Percentiles rank a stretch among this genome's conserved stretches.
phyloP scores from a whole-genome alignment of 2,797 vertebrate genomes.

The Enteromius paludinosus region DNA sequence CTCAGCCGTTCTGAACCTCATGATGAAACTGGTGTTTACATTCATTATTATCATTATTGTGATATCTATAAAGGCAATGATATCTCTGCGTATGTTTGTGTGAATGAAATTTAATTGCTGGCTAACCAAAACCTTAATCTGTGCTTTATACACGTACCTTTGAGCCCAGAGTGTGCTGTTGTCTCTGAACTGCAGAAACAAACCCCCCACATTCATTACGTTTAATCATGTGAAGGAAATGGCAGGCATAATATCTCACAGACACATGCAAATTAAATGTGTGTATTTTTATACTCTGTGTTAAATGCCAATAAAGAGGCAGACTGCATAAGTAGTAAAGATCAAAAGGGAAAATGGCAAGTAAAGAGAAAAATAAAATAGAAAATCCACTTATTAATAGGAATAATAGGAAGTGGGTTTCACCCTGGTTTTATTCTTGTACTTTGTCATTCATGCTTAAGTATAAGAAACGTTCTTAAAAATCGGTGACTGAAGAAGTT shows the following conservation, averaged over 20 bases:
- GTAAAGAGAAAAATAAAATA: neutral
- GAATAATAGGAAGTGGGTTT: neutral
- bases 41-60: slow-evolving; percentile 11
- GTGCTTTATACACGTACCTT: neutral
- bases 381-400: neutral
- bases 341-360: neutral
- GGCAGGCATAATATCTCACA: slow-evolving; percentile 2
- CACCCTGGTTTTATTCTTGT: too few relatives aligned
- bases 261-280: neutral
- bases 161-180: slow-evolving; percentile 1
- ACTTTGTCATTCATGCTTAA: neutral
- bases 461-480: neutral
- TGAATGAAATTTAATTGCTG: slow-evolving; percentile 2
- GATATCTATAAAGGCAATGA: slow-evolving; percentile 1
- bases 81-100: neutral
- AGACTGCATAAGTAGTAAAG: neutral
- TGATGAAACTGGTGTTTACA: slow-evolving; percentile 22
- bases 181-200: slow-evolving; percentile 4
- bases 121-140: slow-evolving; percentile 17
- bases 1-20: neutral
- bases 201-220: slow-evolving; percentile 27
- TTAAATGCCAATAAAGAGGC: neutral
- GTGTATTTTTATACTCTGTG: neutral
- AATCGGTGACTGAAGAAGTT: neutral
- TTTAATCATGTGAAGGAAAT: slow-evolving; percentile 21